Evolutionary conservation across 2,113 vertebrate genomes (phyloP).

Genomic region (Todiramphus chloris): DNA sequence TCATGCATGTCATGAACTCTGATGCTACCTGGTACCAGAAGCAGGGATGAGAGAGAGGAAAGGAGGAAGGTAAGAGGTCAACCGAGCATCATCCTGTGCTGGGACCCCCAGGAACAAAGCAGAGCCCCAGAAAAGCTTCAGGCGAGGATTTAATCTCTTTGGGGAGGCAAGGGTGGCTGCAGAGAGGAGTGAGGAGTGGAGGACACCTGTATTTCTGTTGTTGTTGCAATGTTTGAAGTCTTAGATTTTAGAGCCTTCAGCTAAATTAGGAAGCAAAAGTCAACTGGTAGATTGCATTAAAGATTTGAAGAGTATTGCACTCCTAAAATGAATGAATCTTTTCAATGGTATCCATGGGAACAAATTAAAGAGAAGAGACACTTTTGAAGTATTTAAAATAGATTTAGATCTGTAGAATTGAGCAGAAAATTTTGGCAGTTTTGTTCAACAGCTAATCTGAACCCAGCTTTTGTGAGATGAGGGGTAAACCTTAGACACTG

Average conservation of each 20-base stretch:
- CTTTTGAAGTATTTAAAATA: slow-evolving; percentile 26
- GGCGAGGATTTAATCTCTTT: not conserved
- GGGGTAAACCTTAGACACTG: not conserved
- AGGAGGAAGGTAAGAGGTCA: not conserved
- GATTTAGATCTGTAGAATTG: not conserved
- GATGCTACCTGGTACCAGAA: not conserved
- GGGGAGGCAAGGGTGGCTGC: not conserved
- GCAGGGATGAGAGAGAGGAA: not conserved
- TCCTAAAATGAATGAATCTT: slow-evolving; percentile 42
- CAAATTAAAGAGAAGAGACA: slow-evolving; percentile 38
- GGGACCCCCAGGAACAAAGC: rapidly evolving
- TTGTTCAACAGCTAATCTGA: not conserved
- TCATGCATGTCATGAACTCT: rapidly evolving
- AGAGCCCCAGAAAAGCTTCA: not conserved
- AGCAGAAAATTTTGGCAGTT: not conserved
- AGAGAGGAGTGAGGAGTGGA: not conserved
- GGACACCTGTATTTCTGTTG: not conserved
- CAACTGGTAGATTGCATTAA: not conserved
- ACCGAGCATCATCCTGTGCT: rapidly evolving
- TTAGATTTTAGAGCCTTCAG: not conserved
- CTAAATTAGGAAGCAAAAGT: slow-evolving; percentile 37
- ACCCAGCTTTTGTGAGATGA: not conserved
- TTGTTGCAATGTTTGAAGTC: not conserved
- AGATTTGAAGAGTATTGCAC: not conserved
- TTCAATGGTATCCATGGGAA: slow-evolving; percentile 60